These are phyloP conservation scores for Portunus trituberculatus DNA, from an alignment of 1,140 invertebrate species.

Conservation along the genomic window DNA sequence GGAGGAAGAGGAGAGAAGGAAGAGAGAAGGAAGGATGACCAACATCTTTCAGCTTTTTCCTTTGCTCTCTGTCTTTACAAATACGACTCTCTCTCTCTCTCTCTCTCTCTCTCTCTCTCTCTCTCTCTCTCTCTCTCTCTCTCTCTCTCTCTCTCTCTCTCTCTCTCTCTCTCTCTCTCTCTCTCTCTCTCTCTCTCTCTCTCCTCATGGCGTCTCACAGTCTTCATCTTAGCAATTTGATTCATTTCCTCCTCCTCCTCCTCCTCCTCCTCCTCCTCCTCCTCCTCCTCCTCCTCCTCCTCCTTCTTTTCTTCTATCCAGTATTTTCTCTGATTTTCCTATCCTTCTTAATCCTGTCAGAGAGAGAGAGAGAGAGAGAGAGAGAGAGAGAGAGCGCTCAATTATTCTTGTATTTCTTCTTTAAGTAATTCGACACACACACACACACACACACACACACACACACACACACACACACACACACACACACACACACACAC, in stretches of 20 bases:
- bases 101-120: too few relatives aligned
- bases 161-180: too few relatives aligned
- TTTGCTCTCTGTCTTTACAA: background rate
- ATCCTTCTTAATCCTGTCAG: background rate
- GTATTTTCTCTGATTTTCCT: background rate
- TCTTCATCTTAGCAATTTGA: background rate
- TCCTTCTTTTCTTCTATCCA: background rate
- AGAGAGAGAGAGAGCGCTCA: too few relatives aligned
- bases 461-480: too few relatives aligned
- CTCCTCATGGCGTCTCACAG: too few relatives aligned
- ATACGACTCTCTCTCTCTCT: background rate
- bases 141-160: background rate
- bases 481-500: too few relatives aligned
- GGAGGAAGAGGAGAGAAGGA: too few relatives aligned
- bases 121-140: background rate
- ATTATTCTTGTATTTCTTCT: too few relatives aligned
- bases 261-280: too few relatives aligned
- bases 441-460: too few relatives aligned
- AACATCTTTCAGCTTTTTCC: background rate
- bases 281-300: background rate
- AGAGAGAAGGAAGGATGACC: background rate
- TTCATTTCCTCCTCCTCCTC: background rate
- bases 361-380: background rate
- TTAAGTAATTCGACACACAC: too few relatives aligned
- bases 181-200: too few relatives aligned